Percentiles rank a stretch among this genome's conserved stretches.
phyloP scores from a whole-genome alignment of 2,797 vertebrate genomes.

The Alectoris magna region DNA sequence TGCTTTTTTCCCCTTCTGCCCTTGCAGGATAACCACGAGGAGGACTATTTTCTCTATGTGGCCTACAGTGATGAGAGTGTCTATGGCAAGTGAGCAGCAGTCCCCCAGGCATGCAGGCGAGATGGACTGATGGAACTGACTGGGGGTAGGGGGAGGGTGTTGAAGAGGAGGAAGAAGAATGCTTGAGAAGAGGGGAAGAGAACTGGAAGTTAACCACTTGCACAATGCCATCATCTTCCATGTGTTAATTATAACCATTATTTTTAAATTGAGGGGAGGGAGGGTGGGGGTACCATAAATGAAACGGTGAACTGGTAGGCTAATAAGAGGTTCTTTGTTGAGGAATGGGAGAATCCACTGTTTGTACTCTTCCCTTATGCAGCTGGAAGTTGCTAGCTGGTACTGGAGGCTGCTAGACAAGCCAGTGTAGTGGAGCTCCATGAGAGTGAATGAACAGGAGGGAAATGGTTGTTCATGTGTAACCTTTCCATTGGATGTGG shows the following conservation, averaged over 20 bases:
- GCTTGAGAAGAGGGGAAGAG: slow-evolving; percentile 67
- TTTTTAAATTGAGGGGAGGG: slow-evolving; percentile 63
- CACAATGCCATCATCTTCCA: slow-evolving; percentile 72
- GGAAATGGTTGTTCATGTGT: background rate
- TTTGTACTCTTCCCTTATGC: slow-evolving; percentile 26
- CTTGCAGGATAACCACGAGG: slow-evolving; percentile 93
- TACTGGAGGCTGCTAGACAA: slow-evolving; percentile 1
- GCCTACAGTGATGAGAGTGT: slow-evolving; percentile 98
- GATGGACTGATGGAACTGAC: slow-evolving; percentile 63
- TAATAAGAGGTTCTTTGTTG: background rate
- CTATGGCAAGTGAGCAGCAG: slow-evolving; percentile 89
- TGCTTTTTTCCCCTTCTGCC: background rate
- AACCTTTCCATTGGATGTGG: background rate
- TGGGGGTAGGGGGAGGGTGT: slow-evolving; percentile 4
- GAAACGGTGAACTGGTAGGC: slow-evolving; percentile 22
- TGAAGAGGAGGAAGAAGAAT: slow-evolving; percentile 50
- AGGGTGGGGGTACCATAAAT: slow-evolving; percentile 20
- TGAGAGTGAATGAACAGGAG: background rate
- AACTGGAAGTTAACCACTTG: slow-evolving; percentile 66
- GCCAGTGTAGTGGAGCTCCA: background rate
- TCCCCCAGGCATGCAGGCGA: slow-evolving; percentile 50
- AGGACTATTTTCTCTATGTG: slow-evolving; percentile 98
- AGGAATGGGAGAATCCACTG: background rate
- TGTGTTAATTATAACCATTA: slow-evolving; percentile 62
- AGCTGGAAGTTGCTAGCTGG: slow-evolving; percentile 21